Evolutionary conservation across 2,113 vertebrate species (phyloP).

Genomic region (Ptilonorhynchus violaceus): DNA sequence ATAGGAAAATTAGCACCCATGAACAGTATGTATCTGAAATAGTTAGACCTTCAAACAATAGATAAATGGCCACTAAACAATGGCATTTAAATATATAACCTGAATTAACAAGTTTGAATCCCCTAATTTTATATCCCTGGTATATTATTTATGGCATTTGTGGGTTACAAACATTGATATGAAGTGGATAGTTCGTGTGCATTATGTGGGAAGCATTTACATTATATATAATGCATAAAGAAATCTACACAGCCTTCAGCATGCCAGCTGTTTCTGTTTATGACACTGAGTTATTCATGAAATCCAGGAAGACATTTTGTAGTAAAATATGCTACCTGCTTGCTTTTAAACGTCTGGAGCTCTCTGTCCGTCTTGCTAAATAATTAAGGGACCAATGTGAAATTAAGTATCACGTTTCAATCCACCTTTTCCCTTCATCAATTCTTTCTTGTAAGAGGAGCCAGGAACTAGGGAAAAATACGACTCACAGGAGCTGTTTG

Average conservation of each 20-base stretch:
- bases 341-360: constrained; percentile 41
- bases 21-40: neutral
- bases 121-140: neutral
- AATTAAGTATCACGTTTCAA: constrained; percentile 39
- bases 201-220: neutral
- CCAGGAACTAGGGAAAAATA: constrained; percentile 29
- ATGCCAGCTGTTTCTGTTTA: constrained; percentile 70
- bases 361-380: constrained; percentile 26
- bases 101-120: neutral
- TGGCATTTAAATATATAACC: constrained; percentile 5
- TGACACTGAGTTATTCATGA: constrained; percentile 60
- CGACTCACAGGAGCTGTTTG: neutral
- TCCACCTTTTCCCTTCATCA: constrained; percentile 14
- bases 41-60: constrained; percentile 33
- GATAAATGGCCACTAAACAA: constrained; percentile 16
- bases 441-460: neutral
- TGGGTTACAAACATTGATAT: neutral
- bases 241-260: constrained; percentile 58
- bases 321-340: constrained; percentile 58
- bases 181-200: neutral
- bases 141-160: constrained; percentile 7
- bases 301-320: constrained; percentile 58
- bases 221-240: constrained; percentile 58
- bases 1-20: neutral
- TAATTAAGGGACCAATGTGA: constrained; percentile 33